A percentile compares a stretch with the other conserved stretches of the same genome.
These are phyloP conservation scores for Rhodeus uyekii DNA, from an alignment of 2,797 vertebrate species.

Conservation along the genomic window DNA sequence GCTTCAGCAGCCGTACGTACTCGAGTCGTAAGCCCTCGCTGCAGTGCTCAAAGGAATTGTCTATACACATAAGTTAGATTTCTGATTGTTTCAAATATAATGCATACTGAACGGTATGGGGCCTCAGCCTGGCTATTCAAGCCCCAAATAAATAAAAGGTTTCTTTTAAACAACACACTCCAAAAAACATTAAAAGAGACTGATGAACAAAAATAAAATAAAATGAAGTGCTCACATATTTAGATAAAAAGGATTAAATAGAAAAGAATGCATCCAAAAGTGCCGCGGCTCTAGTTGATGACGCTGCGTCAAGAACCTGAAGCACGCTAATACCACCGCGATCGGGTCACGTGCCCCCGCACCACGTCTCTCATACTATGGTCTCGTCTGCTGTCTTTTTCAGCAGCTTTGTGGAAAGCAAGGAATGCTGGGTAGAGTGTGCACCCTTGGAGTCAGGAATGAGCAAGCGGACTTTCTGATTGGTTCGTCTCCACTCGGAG, in stretches of 20 bases:
- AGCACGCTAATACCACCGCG: constrained; percentile 51
- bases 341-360: not conserved
- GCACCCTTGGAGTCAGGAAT: constrained; percentile 80
- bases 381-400: constrained; percentile 89
- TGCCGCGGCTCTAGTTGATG: constrained; percentile 59
- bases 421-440: constrained; percentile 81
- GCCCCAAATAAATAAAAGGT: constrained; percentile 50
- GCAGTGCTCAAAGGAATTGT: constrained; percentile 39
- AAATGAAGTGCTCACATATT: constrained; percentile 58
- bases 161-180: constrained; percentile 44
- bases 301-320: constrained; percentile 43
- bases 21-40: constrained; percentile 29
- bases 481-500: constrained; percentile 94
- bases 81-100: constrained; percentile 41
- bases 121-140: constrained; percentile 23
- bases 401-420: constrained; percentile 83
- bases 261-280: constrained; percentile 67
- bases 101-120: constrained; percentile 38
- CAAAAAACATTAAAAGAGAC: constrained; percentile 42
- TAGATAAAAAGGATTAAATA: constrained; percentile 61
- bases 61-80: constrained; percentile 33
- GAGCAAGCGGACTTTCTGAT: constrained; percentile 92
- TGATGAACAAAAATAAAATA: constrained; percentile 15
- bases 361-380: constrained; percentile 81
- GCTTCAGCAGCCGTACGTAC: constrained; percentile 39